Conservation (phyloP, 2,113 vertebrate species). For the Fulica atra region DNA sequence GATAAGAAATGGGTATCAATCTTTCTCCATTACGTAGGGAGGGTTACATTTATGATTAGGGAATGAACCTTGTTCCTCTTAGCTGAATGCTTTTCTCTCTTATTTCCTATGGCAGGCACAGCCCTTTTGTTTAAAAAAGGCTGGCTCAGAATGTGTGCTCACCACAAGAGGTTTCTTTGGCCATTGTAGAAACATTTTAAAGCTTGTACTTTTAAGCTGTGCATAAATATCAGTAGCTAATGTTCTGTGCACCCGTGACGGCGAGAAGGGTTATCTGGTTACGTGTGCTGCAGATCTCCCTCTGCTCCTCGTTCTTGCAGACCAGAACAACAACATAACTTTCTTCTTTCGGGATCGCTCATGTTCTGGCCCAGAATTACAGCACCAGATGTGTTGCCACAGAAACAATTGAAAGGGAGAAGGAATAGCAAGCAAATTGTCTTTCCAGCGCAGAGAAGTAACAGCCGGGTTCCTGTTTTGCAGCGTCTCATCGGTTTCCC, state of each 20-base stretch:
- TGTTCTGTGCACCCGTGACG: not conserved
- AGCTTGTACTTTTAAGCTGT: not conserved
- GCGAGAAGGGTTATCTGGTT: not conserved
- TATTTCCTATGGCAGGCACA: not conserved
- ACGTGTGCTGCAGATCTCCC: not conserved
- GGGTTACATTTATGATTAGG: not conserved
- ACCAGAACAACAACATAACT: slow-evolving; percentile 36
- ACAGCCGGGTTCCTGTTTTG: not conserved
- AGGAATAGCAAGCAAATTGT: not conserved
- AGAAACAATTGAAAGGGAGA: slow-evolving; percentile 53
- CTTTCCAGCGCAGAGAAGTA: not conserved
- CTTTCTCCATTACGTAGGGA: not conserved
- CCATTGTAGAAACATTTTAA: not conserved
- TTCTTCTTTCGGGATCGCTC: not conserved
- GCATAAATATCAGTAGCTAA: not conserved
- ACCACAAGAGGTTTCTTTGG: not conserved
- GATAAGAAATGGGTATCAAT: not conserved
- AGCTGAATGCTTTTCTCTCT: not conserved
- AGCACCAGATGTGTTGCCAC: slow-evolving; percentile 51
- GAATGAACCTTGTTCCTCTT: not conserved
- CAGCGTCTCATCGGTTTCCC: not conserved
- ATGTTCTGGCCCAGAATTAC: not conserved
- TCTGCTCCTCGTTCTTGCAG: not conserved
- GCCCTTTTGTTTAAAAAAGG: not conserved
- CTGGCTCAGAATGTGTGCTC: not conserved